phyloP scores from a whole-genome alignment of 1,140 invertebrate species.

The Pygmarrhopalites habei region DNA sequence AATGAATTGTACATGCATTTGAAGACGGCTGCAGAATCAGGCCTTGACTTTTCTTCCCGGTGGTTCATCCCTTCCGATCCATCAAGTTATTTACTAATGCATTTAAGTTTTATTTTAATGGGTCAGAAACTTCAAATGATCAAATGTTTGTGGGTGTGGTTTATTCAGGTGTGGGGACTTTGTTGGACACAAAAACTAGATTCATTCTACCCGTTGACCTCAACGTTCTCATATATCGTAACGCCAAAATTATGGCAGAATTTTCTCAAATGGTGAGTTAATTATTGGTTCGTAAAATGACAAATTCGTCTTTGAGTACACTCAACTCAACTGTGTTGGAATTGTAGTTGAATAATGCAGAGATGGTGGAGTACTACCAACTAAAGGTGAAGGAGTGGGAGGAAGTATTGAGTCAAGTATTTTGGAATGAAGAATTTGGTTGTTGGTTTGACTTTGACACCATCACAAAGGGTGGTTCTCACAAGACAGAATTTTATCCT shows the following conservation, averaged over 20 bases:
- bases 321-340: neutral
- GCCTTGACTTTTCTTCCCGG: constrained; percentile 91
- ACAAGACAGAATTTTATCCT: constrained; percentile 51
- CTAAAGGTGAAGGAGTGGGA: constrained; percentile 39
- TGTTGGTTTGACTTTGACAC: constrained; percentile 53
- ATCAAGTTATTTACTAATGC: constrained; percentile 34
- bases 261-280: neutral
- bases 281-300: neutral
- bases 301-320: neutral
- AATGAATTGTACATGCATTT: constrained; percentile 43
- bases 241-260: constrained; percentile 12
- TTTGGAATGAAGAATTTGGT: constrained; percentile 80
- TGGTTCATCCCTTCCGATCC: constrained; percentile 63
- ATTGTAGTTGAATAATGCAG: constrained; percentile 4
- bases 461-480: constrained; percentile 18
- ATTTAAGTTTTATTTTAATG: constrained; percentile 44
- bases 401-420: constrained; percentile 45
- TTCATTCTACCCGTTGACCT: constrained; percentile 53
- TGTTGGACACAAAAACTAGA: constrained; percentile 42
- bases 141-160: neutral
- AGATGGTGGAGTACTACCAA: constrained; percentile 61
- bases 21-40: constrained; percentile 82
- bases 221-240: constrained; percentile 49
- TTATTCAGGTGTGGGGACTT: neutral
- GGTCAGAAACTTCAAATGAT: neutral